These are phyloP conservation scores for Diachrysia chrysitis DNA, from an alignment of 2,888 invertebrate genomes.

Conservation along the genomic window DNA sequence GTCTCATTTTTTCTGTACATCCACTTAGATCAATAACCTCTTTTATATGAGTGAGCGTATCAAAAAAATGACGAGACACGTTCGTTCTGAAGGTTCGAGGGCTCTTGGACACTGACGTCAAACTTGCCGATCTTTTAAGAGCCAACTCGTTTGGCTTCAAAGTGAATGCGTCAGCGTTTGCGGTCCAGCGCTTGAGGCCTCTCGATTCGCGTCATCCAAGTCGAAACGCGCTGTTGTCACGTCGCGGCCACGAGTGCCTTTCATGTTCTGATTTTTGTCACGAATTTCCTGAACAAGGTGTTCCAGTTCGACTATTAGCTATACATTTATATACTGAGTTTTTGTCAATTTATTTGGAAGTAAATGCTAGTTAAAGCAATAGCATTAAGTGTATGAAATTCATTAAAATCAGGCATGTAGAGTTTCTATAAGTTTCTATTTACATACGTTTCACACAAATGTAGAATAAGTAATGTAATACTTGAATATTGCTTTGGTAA, in stretches of 20 bases:
- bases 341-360: neutral
- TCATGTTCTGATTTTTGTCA: slow-evolving; percentile 64
- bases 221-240: slow-evolving; percentile 65
- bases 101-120: slow-evolving; percentile 74
- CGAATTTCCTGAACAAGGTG: slow-evolving; percentile 57
- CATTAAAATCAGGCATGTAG: neutral
- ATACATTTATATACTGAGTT: slow-evolving; percentile 29
- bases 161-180: slow-evolving; percentile 80
- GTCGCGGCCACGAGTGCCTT: slow-evolving; percentile 54
- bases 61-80: slow-evolving; percentile 78
- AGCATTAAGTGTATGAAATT: too few relatives aligned
- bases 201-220: slow-evolving; percentile 72
- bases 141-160: slow-evolving; percentile 74
- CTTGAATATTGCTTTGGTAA: neutral
- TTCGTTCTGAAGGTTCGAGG: slow-evolving; percentile 66
- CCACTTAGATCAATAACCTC: slow-evolving; percentile 78
- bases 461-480: neutral
- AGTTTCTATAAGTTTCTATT: neutral
- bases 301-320: slow-evolving; percentile 34
- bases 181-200: slow-evolving; percentile 66
- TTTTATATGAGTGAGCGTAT: slow-evolving; percentile 61
- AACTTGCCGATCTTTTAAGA: slow-evolving; percentile 72
- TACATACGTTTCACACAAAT: neutral
- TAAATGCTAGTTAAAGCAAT: too few relatives aligned
- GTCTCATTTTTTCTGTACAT: slow-evolving; percentile 42